Base-by-base conservation (phyloP, 1,140 invertebrate species). In the Cotesia glomerata region DNA sequence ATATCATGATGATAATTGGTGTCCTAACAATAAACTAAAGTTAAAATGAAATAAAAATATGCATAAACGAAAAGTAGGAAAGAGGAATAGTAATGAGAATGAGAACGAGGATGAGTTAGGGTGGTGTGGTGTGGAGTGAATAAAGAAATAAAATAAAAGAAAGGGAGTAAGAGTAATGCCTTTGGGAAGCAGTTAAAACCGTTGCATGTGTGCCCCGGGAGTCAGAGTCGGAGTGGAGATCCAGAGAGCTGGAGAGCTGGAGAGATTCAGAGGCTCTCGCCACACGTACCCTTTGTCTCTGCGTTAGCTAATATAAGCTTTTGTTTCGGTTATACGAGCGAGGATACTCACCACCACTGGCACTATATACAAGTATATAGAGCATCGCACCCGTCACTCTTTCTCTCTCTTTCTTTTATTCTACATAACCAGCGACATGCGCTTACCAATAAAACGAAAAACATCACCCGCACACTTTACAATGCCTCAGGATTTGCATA, bases 121-220 rank as follows among this genome's bases (percentile, higher is more conserved):
- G 56, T 18, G 59, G 54, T 59, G 51, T 32, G 65, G 56, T 35
- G 18, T 16, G 14, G 59, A 71, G 62, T n/a, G 62, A 51, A 36
- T 36, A 66, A 34, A 39, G 72, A 56, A 32, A 49, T 71, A 73
- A 79, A 85, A 85, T 84, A 85, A 86, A 87, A 87, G 83, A 86
- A 85, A 82, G 75, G 73, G 67, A 65, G 78, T 77, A 83, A 85
- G 82, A 85, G 82, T 84, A 87, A 85, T 85, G 83, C 78, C 16
- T 78, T 78, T 75, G 83, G 84, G 84, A 87, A 85, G 83, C 83
- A 86, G 85, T 87, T 85, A 86, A 86, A 86, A 82, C 77, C 84
- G 82, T 81, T 86, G 83, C 85, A 86, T 86, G 84, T 86, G 82
- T 85, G 84, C 77, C 79, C 79, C 74, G 68, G 26, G 26, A 26